Percentiles rank a stretch among this genome's conserved stretches.
phyloP scores from a whole-genome alignment of 2,888 invertebrate genomes.

The Antitype chi region DNA sequence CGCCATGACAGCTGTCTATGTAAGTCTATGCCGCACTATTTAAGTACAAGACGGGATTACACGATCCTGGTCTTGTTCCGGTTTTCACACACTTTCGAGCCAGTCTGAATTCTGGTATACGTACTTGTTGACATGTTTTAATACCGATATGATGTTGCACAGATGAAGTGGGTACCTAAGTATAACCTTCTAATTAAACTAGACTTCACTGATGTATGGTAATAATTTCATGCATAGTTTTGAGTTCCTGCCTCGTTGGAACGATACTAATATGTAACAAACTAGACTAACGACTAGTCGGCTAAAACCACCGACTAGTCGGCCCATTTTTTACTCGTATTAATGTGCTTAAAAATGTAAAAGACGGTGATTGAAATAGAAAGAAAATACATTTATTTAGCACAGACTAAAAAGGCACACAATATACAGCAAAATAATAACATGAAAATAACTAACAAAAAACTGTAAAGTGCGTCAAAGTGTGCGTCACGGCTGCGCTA shows the following conservation, averaged over 20 bases:
- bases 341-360: no score
- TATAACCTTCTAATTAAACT: neutral
- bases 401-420: no score
- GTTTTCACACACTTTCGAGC: conserved; percentile 13
- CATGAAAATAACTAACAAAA: no score
- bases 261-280: no score
- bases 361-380: no score
- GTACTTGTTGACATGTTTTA: neutral
- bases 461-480: no score
- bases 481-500: no score
- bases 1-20: conserved; percentile 97
- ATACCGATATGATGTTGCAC: neutral
- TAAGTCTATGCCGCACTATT: conserved; percentile 85
- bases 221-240: neutral
- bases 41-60: neutral
- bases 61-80: neutral
- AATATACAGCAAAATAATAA: no score
- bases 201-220: neutral
- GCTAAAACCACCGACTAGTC: no score
- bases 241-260: neutral
- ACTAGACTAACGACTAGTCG: no score
- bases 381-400: no score
- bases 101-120: neutral
- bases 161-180: neutral
- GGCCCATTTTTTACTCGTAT: no score